A percentile compares a stretch with the other conserved stretches of the same genome.
These are phyloP conservation scores for Sebastes glaucus DNA, from an alignment of 2,797 vertebrate genomes.

Conservation along the genomic window DNA sequence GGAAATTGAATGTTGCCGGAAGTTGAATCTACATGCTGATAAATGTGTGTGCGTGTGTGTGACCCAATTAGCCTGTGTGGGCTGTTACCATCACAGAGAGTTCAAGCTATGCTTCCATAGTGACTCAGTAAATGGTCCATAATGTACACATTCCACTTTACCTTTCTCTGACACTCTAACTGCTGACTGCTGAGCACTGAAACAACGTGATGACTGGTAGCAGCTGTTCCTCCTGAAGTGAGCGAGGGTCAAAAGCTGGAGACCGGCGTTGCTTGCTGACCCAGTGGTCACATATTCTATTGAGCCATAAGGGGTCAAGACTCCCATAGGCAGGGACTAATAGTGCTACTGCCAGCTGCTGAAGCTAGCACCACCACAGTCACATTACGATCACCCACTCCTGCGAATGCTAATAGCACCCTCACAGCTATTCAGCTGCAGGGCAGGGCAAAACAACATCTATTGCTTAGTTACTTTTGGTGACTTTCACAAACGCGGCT, in stretches of 20 bases:
- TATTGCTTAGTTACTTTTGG: conserved; percentile 39
- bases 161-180: conserved; percentile 12
- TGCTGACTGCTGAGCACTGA: conserved; percentile 18
- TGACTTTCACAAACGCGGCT: conserved; percentile 18
- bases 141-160: conserved; percentile 25
- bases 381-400: neutral
- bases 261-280: conserved; percentile 25
- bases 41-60: conserved; percentile 14
- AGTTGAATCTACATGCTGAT: conserved; percentile 24
- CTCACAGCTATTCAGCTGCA: neutral
- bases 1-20: conserved; percentile 58
- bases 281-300: conserved; percentile 41
- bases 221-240: conserved; percentile 35
- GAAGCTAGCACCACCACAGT: conserved; percentile 20
- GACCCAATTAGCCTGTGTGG: conserved; percentile 45
- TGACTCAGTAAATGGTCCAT: neutral
- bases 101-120: conserved; percentile 37
- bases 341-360: neutral
- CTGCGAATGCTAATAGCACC: neutral
- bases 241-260: conserved; percentile 43
- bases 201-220: conserved; percentile 26
- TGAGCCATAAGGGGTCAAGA: conserved; percentile 37
- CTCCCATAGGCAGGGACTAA: conserved; percentile 21
- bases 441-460: conserved; percentile 26
- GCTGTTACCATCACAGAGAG: conserved; percentile 53